Evolutionary conservation across 2,888 invertebrate species (phyloP).

Genomic region (Sinodicranocentrus sp.): DNA sequence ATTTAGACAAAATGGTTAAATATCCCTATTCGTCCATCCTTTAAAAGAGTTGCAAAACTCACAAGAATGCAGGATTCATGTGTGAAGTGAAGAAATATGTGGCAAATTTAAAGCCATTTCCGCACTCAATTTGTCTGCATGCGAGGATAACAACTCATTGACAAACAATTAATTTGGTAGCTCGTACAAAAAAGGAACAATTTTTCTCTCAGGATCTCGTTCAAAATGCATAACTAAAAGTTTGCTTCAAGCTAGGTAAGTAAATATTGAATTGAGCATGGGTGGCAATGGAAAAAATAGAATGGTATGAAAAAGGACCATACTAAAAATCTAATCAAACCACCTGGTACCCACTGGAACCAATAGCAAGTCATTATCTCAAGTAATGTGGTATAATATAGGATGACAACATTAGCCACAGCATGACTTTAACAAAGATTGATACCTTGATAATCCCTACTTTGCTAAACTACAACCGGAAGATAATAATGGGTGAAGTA

Average conservation of each 20-base stretch:
- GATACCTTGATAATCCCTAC: slow-evolving; percentile 4
- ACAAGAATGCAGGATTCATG: slow-evolving; percentile 11
- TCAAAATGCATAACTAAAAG: too few relatives aligned
- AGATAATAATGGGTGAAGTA: slow-evolving; percentile 25
- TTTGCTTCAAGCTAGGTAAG: background rate
- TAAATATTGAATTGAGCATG: background rate
- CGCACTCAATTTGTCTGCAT: background rate
- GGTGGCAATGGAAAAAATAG: background rate
- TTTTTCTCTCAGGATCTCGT: slow-evolving; percentile 16
- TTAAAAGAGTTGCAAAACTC: slow-evolving; percentile 41
- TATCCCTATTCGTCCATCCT: slow-evolving; percentile 32
- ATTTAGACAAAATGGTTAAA: slow-evolving; percentile 21
- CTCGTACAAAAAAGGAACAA: background rate
- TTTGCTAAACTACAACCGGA: slow-evolving; percentile 52
- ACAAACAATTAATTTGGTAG: slow-evolving; percentile 53
- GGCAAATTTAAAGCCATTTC: background rate
- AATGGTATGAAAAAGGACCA: background rate
- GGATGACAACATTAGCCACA: slow-evolving; percentile 49
- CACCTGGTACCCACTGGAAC: slow-evolving; percentile 66
- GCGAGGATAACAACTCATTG: slow-evolving; percentile 28
- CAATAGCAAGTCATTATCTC: slow-evolving; percentile 31
- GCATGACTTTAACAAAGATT: slow-evolving; percentile 17
- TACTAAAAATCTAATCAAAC: slow-evolving; percentile 32
- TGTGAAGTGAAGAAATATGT: background rate
- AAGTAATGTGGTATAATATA: slow-evolving; percentile 36